Percentiles rank a stretch among this genome's conserved stretches.
These are phyloP conservation scores for Yoshiicerus persimilis DNA, from an alignment of 1,140 invertebrate genomes.

Conservation along the genomic window DNA sequence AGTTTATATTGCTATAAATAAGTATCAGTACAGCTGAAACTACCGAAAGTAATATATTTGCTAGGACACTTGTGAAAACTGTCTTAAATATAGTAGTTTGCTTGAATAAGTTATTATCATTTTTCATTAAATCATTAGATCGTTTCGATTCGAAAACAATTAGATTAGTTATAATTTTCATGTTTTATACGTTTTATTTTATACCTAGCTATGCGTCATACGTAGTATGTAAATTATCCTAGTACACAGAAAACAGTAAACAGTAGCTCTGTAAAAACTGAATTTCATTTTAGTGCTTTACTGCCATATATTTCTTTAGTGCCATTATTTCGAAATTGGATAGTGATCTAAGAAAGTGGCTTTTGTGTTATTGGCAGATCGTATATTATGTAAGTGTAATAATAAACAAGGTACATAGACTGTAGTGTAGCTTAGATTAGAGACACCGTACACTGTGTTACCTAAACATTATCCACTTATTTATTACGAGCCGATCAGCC, in stretches of 20 bases:
- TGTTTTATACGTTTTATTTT: background rate
- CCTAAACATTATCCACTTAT: no score
- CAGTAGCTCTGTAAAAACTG: background rate
- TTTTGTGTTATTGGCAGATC: background rate
- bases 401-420: background rate
- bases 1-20: background rate
- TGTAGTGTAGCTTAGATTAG: background rate
- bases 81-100: background rate
- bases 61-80: background rate
- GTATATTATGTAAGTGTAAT: background rate
- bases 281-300: no score
- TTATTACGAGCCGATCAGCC: no score
- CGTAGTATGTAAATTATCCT: background rate
- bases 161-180: background rate
- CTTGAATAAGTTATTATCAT: background rate
- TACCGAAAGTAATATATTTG: background rate
- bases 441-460: no score
- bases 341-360: background rate
- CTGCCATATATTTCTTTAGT: background rate
- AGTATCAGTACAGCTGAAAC: no score
- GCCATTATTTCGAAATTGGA: background rate
- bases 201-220: background rate
- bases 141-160: background rate
- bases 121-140: background rate
- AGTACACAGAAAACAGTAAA: background rate